Conservation (phyloP, 1,140 invertebrate genomes). For the Colletes gigas region DNA sequence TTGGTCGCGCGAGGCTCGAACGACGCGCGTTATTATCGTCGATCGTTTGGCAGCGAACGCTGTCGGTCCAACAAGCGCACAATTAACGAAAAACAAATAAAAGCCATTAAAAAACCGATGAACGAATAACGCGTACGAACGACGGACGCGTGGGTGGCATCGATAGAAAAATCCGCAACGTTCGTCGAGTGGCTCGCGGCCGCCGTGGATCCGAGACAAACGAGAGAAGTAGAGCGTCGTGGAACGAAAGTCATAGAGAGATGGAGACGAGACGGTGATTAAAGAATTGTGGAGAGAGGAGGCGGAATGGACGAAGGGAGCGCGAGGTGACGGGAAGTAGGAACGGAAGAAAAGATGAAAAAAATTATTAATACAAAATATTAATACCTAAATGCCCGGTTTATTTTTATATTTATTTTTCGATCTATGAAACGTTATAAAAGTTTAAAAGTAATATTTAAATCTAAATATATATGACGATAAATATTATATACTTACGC, state of each 20-base stretch:
- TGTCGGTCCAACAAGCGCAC: constrained; percentile 20
- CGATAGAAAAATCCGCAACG: neutral
- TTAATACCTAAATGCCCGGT: constrained; percentile 82
- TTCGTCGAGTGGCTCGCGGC: constrained; percentile 40
- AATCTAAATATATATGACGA: constrained; percentile 79
- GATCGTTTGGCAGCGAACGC: neutral
- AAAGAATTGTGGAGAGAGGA: constrained; percentile 14
- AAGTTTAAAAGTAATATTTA: constrained; percentile 81
- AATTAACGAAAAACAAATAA: constrained; percentile 24
- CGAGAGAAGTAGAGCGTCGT: constrained; percentile 1
- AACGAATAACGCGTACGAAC: neutral
- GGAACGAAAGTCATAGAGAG: constrained; percentile 25
- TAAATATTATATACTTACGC: constrained; percentile 72
- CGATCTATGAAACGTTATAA: constrained; percentile 82
- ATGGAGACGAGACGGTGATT: constrained; percentile 24
- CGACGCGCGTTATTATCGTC: neutral
- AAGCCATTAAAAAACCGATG: neutral
- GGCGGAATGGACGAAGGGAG: constrained; percentile 24
- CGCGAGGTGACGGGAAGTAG: constrained; percentile 55
- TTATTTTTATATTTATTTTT: constrained; percentile 83
- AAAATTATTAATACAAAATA: constrained; percentile 81
- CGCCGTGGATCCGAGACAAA: constrained; percentile 26
- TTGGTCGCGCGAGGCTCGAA: neutral
- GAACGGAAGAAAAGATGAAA: constrained; percentile 60
- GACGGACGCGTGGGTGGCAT: neutral